Base-by-base conservation (phyloP, 2,113 vertebrate species). In the Haliaeetus leucogaster region DNA sequence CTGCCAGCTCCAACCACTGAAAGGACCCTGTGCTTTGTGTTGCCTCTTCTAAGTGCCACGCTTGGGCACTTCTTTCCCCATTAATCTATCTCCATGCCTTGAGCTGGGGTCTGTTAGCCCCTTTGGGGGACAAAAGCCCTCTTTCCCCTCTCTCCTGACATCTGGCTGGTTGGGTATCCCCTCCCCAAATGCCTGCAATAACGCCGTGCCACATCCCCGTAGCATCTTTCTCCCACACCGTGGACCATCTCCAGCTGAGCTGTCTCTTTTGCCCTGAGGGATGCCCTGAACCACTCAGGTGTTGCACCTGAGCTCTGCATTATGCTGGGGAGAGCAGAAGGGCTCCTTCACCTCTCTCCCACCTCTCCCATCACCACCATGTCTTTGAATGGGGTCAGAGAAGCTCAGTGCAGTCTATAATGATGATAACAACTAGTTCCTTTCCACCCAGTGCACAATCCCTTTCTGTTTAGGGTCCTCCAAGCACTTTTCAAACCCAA, bases 131-230 rank as follows among this genome's bases (percentile, higher is more conserved):
- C 10, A 55, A 14, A 1, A 73, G 22, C 53, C n/a, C 36, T 15
- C 30, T 55, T 16, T 52, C 45, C 53, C 32, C 34, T 13, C 34
- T 53, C 17, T 47, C 45, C 10, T 27, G 4, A 2, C 8, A 21
- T 34, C n/a, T 27, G 20, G 10, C 11, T 47, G 19, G 5, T 38
- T 40, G 76, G 29, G 34, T 36, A 16, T 56, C 43, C 40, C 43
- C 43, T 73, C 58, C 56, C 14, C 29, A 72, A 1, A 66, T 23
- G 18, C 65, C 70, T 62, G 14, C 27, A 56, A 6, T 42, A 79
- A 56, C 0, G 0, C 32, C 0, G 0, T 52, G 55, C 50, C 9
- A 3, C 56, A 13, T 16, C n/a, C 61, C 40, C n/a, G 30, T 9
- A 82, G 38, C 53, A 56, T 18, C 67, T 29, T 82, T 29, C 23